Evolutionary conservation across 2,888 invertebrate genomes (phyloP), one percentile per base, ranked within the genome.

Genomic region (Cetonia aurata): DNA sequence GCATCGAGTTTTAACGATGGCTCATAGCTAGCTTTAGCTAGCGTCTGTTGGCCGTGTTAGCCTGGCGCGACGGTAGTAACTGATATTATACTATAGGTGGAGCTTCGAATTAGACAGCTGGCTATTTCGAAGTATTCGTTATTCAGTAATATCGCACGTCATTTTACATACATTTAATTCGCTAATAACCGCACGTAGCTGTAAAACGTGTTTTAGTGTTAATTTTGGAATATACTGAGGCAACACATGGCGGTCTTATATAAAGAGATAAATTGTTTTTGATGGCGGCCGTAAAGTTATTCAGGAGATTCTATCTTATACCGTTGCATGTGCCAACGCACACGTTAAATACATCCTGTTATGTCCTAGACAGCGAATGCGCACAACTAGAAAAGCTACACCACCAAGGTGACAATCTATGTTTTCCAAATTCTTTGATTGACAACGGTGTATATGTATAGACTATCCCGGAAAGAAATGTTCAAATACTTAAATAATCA

Each of bases 1-100:
- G 78, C 78, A 76, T 37, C 37, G 37, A 37, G 37, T 79, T 81
- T 80, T 81, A 80, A 80, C 80, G 75, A 78, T 78, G 71, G 74
- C 74, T 37, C 50, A 50, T 41, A 65, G 37, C 37, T 13, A 17
- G 48, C 75, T 10, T 37, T 8, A 37, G 37, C 37, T 8, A 71
- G 74, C 73, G 74, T 74, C 72, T 70, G 70, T 17, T 60, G 13
- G 25, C 25, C 9, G 25, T 19, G 52, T 6, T 9, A 13, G 48
- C 62, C 12, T 1, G 10, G 10, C 37, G 37, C 52, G 37, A 12
- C 52, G 50, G 17, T 37, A 25, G 62, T 37, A 65, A 65, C 52
- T 33, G 48, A 65, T 65, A 50, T 65, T 50, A 50, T 65, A 50
- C 50, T 65, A n/a, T n/a, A 50, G 37, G 50, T 50, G 37, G 62